A percentile compares a stretch with the other conserved stretches of the same genome.
These are phyloP conservation scores for Conomelus anceps DNA, from an alignment of 2,888 invertebrate genomes.

Conservation along the genomic window DNA sequence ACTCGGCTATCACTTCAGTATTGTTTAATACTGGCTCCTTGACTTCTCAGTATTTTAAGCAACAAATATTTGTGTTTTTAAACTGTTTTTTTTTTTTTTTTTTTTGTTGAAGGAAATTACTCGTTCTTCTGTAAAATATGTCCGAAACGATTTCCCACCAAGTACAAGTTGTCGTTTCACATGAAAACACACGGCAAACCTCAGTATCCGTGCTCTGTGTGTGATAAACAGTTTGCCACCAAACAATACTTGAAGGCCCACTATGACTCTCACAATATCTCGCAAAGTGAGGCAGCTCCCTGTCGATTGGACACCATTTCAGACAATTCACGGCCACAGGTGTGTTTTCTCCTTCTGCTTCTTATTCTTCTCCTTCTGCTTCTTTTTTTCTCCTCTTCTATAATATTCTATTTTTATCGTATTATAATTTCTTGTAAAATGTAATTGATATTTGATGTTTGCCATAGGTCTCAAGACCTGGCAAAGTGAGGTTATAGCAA, in stretches of 20 bases:
- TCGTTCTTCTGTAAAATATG: slow-evolving; percentile 30
- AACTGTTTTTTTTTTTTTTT: too few relatives aligned
- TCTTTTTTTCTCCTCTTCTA: too few relatives aligned
- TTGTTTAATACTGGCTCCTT: too few relatives aligned
- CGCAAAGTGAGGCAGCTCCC: slow-evolving; percentile 14
- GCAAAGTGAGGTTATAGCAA: too few relatives aligned
- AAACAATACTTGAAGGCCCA: slow-evolving; percentile 31
- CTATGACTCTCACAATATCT: slow-evolving; percentile 27
- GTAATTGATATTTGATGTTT: too few relatives aligned
- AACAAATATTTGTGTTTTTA: too few relatives aligned
- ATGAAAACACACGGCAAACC: slow-evolving; percentile 31
- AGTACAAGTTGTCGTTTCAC: slow-evolving; percentile 33
- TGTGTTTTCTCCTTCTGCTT: neutral
- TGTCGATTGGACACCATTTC: slow-evolving; percentile 21
- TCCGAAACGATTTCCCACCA: slow-evolving; percentile 30
- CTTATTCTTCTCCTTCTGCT: too few relatives aligned
- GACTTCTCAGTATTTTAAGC: too few relatives aligned
- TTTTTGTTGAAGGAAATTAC: slow-evolving; percentile 30
- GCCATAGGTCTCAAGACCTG: too few relatives aligned
- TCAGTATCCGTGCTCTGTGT: slow-evolving; percentile 28
- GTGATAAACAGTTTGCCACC: slow-evolving; percentile 31
- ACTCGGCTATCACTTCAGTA: too few relatives aligned
- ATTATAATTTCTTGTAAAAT: too few relatives aligned
- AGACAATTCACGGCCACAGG: slow-evolving; percentile 10
- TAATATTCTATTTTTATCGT: too few relatives aligned